These are phyloP conservation scores for Acleris literana DNA, from an alignment of 2,888 invertebrate species.

Conservation along the genomic window DNA sequence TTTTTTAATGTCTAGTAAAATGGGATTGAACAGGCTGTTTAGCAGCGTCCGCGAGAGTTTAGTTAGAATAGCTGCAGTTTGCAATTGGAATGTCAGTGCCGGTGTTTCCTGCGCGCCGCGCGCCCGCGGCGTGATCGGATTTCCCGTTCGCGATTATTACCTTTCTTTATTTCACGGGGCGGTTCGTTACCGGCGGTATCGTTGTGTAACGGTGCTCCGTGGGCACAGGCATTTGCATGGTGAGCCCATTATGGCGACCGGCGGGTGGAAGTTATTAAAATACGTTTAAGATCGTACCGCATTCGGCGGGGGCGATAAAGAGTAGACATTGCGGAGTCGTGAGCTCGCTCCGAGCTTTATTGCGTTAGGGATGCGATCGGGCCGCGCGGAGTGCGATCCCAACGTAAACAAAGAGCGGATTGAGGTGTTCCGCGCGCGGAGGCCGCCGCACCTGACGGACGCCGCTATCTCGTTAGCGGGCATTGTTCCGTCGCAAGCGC, in stretches of 20 bases:
- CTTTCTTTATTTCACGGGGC: slow-evolving; percentile 76
- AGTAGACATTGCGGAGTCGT: slow-evolving; percentile 75
- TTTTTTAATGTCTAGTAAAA: slow-evolving; percentile 56
- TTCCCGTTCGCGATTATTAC: slow-evolving; percentile 75
- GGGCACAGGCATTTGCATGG: slow-evolving; percentile 76
- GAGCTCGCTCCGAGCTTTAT: slow-evolving; percentile 76
- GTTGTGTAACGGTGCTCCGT: slow-evolving; percentile 69
- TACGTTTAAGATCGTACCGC: slow-evolving; percentile 75
- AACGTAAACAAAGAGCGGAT: slow-evolving; percentile 72
- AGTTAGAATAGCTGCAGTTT: slow-evolving; percentile 58
- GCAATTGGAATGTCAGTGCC: slow-evolving; percentile 50
- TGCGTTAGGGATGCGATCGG: slow-evolving; percentile 74
- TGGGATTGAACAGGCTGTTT: slow-evolving; percentile 47
- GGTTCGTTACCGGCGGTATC: slow-evolving; percentile 71
- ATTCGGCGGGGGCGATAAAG: slow-evolving; percentile 73
- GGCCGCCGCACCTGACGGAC: slow-evolving; percentile 51
- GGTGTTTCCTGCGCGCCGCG: slow-evolving; percentile 50
- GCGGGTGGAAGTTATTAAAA: slow-evolving; percentile 79
- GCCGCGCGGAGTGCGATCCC: slow-evolving; percentile 58
- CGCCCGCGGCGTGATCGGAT: slow-evolving; percentile 70
- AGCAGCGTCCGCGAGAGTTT: slow-evolving; percentile 43
- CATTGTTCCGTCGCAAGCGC: slow-evolving; percentile 58
- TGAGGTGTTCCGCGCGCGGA: slow-evolving; percentile 66
- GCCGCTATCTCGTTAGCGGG: slow-evolving; percentile 65
- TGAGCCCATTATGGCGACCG: slow-evolving; percentile 72